These are phyloP conservation scores for Ischnus inquisitorius DNA, from an alignment of 2,888 invertebrate genomes.

Conservation along the genomic window DNA sequence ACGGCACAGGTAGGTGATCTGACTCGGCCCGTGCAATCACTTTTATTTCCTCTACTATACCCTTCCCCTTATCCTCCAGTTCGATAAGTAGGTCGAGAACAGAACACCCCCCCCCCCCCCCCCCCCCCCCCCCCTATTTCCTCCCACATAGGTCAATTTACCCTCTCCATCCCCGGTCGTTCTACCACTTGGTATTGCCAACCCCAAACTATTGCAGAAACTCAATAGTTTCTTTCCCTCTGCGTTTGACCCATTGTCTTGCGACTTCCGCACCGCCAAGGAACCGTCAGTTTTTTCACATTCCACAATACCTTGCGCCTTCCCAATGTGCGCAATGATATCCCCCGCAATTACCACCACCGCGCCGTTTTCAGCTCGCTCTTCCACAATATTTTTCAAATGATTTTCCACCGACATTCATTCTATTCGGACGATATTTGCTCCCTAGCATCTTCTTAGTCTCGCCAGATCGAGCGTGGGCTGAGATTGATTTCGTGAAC, in stretches of 20 bases:
- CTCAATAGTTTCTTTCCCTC: neutral
- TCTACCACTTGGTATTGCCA: neutral
- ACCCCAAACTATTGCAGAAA: neutral
- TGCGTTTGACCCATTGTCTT: slow-evolving; percentile 11
- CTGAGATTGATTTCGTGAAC: too few relatives aligned
- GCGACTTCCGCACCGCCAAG: neutral
- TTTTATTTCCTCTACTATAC: neutral
- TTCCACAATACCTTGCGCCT: neutral
- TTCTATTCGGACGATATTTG: too few relatives aligned
- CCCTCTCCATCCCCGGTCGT: slow-evolving; percentile 22
- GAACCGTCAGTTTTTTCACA: neutral
- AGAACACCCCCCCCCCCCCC: neutral
- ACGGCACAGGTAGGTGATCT: slow-evolving; percentile 14
- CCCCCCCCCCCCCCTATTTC: too few relatives aligned
- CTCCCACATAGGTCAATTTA: slow-evolving; percentile 8
- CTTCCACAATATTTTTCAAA: neutral
- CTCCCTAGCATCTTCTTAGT: too few relatives aligned
- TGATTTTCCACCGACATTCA: neutral
- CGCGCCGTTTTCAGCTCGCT: slow-evolving; percentile 3
- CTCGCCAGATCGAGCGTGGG: too few relatives aligned
- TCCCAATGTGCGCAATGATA: slow-evolving; percentile 29
- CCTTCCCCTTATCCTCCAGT: slow-evolving; percentile 23
- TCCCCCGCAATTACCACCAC: slow-evolving; percentile 45
- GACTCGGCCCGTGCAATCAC: slow-evolving; percentile 2
- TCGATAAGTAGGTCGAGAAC: slow-evolving; percentile 33